Conservation (phyloP, 2,888 invertebrate genomes). For the Beris morrisii region DNA sequence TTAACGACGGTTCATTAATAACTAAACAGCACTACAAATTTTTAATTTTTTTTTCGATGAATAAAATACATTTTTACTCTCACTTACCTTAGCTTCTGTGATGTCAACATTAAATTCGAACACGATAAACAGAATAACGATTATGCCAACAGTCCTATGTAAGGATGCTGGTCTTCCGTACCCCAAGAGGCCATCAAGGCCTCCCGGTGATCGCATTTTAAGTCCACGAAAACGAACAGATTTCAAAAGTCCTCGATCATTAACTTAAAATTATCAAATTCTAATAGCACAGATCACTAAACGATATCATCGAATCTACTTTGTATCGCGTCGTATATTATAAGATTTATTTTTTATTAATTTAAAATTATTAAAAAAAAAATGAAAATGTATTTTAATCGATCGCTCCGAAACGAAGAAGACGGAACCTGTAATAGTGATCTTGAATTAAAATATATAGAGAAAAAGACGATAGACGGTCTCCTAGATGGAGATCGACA, state of each 20-base stretch:
- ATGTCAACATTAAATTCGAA: slow-evolving; percentile 45
- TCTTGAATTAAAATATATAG: slow-evolving; percentile 10
- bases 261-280: slow-evolving; percentile 6
- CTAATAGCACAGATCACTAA: slow-evolving; percentile 15
- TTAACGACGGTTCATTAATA: no score
- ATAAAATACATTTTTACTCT: not conserved
- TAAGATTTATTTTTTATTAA: no score
- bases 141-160: slow-evolving; percentile 46
- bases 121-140: slow-evolving; percentile 45
- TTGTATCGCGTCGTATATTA: not conserved
- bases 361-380: not conserved
- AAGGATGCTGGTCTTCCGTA: slow-evolving; percentile 28
- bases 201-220: slow-evolving; percentile 51
- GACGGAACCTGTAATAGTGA: slow-evolving; percentile 2
- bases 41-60: no score
- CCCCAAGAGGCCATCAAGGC: slow-evolving; percentile 51
- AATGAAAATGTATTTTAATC: not conserved
- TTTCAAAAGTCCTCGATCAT: slow-evolving; percentile 43
- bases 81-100: slow-evolving; percentile 52
- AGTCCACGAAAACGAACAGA: slow-evolving; percentile 25
- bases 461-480: slow-evolving; percentile 29
- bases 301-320: slow-evolving; percentile 12
- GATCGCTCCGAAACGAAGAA: not conserved
- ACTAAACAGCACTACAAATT: no score
- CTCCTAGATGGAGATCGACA: slow-evolving; percentile 57